Conservation (phyloP, 2,113 vertebrate species). For the Mesembrinibis cayennensis region DNA sequence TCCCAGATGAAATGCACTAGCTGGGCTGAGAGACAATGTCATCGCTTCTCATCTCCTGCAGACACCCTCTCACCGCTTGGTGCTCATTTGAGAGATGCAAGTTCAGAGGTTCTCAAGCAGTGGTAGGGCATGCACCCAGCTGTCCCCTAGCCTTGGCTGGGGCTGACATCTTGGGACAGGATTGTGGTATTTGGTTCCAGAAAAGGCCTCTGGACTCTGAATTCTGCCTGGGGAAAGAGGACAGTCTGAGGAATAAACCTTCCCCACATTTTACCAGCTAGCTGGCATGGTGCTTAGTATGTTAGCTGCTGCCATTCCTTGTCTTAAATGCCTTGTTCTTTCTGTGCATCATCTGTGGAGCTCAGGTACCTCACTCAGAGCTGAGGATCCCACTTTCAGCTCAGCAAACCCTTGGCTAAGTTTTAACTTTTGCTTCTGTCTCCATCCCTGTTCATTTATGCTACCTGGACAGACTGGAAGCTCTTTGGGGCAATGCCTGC, state of each 20-base stretch:
- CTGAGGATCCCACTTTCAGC: background rate
- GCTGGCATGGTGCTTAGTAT: background rate
- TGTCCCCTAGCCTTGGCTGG: background rate
- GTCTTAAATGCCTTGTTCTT: background rate
- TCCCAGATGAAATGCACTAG: rapidly evolving
- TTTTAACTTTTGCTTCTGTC: background rate
- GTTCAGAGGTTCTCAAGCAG: background rate
- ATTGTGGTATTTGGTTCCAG: background rate
- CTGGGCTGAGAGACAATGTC: background rate
- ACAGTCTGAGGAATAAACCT: background rate
- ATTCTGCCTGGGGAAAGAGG: background rate
- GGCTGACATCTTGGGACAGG: background rate
- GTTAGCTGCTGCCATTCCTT: background rate
- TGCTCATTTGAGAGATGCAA: background rate
- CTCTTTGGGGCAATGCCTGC: background rate
- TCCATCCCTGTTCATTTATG: background rate
- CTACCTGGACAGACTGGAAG: background rate
- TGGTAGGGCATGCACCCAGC: rapidly evolving
- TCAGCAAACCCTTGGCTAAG: background rate
- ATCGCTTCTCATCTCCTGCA: background rate
- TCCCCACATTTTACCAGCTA: background rate
- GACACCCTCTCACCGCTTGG: rapidly evolving
- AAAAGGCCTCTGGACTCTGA: background rate
- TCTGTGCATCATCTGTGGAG: background rate
- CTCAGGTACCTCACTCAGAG: background rate